These are phyloP conservation scores for Brachypalpus laphriformis DNA, from an alignment of 2,888 invertebrate species.

Conservation along the genomic window DNA sequence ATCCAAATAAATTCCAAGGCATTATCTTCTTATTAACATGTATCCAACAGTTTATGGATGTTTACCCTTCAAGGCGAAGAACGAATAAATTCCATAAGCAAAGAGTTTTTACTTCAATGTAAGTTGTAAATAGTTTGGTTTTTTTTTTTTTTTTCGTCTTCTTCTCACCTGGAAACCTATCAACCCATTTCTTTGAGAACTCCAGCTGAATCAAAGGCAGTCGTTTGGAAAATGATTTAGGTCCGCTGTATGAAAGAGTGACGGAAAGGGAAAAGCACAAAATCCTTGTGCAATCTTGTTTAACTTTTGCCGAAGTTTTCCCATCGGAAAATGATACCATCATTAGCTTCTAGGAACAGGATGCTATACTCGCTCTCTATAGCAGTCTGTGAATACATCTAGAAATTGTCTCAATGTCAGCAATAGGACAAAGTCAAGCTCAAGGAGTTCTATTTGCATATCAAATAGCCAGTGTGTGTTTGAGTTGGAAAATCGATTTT, in stretches of 20 bases:
- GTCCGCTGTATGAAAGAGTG: slow-evolving; percentile 10
- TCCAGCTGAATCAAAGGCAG: slow-evolving; percentile 8
- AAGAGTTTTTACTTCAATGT: neutral
- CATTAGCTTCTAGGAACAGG: slow-evolving; percentile 7
- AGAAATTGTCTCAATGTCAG: slow-evolving; percentile 1
- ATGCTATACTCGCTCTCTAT: neutral
- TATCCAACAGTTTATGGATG: slow-evolving; percentile 27
- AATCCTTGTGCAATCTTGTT: slow-evolving; percentile 36
- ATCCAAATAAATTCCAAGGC: slow-evolving; percentile 14
- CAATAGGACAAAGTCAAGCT: slow-evolving; percentile 11
- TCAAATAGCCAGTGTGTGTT: slow-evolving; percentile 19
- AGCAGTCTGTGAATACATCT: neutral
- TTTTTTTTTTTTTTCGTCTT: neutral
- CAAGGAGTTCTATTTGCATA: slow-evolving; percentile 16
- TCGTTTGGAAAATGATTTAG: slow-evolving; percentile 42
- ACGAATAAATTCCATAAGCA: slow-evolving; percentile 10
- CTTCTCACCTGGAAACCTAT: slow-evolving; percentile 16
- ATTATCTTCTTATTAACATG: slow-evolving; percentile 19
- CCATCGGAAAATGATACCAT: slow-evolving; percentile 29
- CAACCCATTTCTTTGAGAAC: neutral
- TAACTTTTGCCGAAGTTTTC: slow-evolving; percentile 44
- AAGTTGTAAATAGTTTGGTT: neutral
- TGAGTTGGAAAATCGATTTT: slow-evolving; percentile 13
- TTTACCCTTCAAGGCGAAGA: neutral
- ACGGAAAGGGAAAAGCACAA: neutral